Evolutionary conservation across 2,888 invertebrate species (phyloP), one percentile per base, ranked within the genome.

Genomic region (Tenthredo amoena): DNA sequence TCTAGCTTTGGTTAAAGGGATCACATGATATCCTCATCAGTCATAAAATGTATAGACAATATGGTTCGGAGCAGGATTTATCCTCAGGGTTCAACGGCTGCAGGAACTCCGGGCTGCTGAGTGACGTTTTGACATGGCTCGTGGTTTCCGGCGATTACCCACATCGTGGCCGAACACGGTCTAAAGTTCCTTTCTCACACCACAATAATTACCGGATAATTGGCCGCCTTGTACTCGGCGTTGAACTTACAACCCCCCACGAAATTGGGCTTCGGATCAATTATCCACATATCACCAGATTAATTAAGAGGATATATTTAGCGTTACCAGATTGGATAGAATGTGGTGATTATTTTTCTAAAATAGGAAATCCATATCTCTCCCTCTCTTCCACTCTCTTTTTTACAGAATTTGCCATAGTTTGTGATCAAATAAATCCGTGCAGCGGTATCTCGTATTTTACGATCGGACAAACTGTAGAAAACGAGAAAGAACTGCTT

Each of bases 91-190:
- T 62, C 62, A 71, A 18, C 21, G 37, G 34, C 18, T 71, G 34
- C 34, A 71, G 37, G n/a, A 71, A 37, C 26, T 26, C 37, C 71
- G 37, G 12, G 37, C 71, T 37, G 71, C 71, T 47, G 74, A 40
- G 12, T 76, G 74, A 76, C 74, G 74, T 76, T 76, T 43, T 47
- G 74, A 76, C 74, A 47, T 40, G 47, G 47, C 74, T 76, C 47
- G 74, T 12, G 74, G 74, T 76, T 26, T 47, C 74, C 47, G 74
- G 47, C 47, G 74, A 76, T 40, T 47, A 62, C 62, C 62, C 62
- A 76, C 40, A 76, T 76, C 26, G 74, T 43, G 43, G 71, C 74
- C 21, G 74, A 47, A 43, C 26, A 40, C 21, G 34, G 71, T 71
- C 71, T 37, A n/a, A 71, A 71, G 43, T 43, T 62, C 26, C 26